Conservation (phyloP, 2,797 vertebrate genomes). For the Carduelis carduelis region DNA sequence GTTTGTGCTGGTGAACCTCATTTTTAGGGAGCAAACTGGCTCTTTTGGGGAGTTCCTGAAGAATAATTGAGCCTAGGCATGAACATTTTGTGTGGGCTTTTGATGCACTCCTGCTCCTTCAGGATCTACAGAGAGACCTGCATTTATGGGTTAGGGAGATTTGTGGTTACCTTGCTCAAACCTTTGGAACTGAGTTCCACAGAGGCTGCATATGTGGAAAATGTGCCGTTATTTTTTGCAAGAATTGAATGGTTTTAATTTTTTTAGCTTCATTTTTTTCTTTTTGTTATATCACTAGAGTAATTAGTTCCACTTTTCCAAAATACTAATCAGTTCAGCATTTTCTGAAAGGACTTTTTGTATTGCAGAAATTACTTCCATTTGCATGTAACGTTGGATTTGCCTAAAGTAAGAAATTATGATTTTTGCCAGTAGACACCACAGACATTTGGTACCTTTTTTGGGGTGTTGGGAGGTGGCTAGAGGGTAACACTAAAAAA, state of each 20-base stretch:
- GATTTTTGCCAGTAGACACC: background rate
- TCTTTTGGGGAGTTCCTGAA: background rate
- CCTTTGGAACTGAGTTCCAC: background rate
- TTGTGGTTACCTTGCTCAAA: background rate
- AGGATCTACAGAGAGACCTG: background rate
- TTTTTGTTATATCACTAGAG: background rate
- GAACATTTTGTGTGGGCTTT: background rate
- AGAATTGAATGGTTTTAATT: background rate
- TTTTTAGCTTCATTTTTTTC: background rate
- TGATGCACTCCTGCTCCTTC: background rate
- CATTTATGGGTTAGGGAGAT: background rate
- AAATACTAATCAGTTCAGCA: background rate
- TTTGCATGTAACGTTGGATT: background rate
- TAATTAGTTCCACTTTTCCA: conserved; percentile 21
- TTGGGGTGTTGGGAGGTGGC: fast-evolving
- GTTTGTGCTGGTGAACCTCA: background rate
- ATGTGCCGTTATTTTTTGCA: background rate
- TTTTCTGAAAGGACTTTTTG: conserved; percentile 27
- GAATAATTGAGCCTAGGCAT: background rate
- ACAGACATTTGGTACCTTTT: background rate
- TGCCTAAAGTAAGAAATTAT: background rate
- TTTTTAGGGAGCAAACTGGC: background rate
- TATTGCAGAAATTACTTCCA: conserved; percentile 23
- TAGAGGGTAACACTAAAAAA: background rate
- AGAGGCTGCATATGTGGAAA: background rate